These are phyloP conservation scores for Bothrops alternatus DNA, from an alignment of 2,797 vertebrate species.

Conservation along the genomic window DNA sequence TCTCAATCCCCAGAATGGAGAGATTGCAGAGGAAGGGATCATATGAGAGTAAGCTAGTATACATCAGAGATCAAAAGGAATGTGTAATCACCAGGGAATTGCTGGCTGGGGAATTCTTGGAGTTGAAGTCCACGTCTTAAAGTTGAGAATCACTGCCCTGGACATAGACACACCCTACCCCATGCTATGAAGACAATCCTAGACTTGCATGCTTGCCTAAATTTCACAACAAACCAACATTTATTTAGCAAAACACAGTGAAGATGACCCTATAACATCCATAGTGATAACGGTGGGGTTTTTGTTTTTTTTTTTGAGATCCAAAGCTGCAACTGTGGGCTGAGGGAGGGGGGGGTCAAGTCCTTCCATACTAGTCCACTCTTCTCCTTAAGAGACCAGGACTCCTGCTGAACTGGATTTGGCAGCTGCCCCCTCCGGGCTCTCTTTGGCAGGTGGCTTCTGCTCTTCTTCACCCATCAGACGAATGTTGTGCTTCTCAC, in stretches of 20 bases:
- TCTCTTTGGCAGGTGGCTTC: slow-evolving; percentile 66
- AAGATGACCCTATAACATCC: slow-evolving; percentile 43
- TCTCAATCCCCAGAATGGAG: background rate
- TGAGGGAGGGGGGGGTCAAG: slow-evolving; percentile 19
- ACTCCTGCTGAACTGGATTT: slow-evolving; percentile 83
- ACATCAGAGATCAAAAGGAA: background rate
- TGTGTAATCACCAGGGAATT: background rate
- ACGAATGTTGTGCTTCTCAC: slow-evolving; percentile 93
- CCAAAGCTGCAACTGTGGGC: slow-evolving; percentile 17
- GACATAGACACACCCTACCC: too few species aligned
- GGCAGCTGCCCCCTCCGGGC: slow-evolving; percentile 68
- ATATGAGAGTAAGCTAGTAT: background rate
- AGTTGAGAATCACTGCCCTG: background rate
- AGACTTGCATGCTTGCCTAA: background rate
- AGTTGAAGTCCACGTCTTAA: background rate
- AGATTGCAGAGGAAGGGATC: background rate
- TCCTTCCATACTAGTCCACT: slow-evolving; percentile 2
- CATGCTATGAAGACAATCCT: background rate
- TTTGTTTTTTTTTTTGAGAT: background rate
- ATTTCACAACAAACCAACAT: slow-evolving; percentile 52
- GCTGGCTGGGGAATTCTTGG: background rate
- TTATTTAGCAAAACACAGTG: slow-evolving; percentile 66
- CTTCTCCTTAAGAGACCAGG: slow-evolving; percentile 80
- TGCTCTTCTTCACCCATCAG: slow-evolving; percentile 84
- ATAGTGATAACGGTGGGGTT: slow-evolving; percentile 26